Base-by-base conservation (phyloP, 2,797 vertebrate genomes). In the Odontamblyopus rebecca region DNA sequence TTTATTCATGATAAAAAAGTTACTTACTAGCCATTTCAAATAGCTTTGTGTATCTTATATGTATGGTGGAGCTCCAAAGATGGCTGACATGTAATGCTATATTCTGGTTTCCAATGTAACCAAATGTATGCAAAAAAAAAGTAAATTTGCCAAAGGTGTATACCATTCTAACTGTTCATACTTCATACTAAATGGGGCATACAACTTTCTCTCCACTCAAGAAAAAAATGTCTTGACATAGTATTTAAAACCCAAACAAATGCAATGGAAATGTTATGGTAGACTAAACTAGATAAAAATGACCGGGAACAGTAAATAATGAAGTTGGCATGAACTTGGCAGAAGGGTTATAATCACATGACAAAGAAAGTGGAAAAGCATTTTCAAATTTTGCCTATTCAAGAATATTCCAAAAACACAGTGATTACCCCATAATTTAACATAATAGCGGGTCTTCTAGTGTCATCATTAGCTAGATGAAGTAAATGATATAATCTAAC, bases 361-460 rank as follows among this genome's bases (percentile, higher is more conserved):
- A 51, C 16, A 53, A 53, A 67, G 65, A 53, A 16, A 12, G 27
- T n/a, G 19, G 48, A 15, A 67, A 53, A 67, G 7, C 19, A 11
- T 51, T 50, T 66, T 30, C 50, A 12, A 5, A 53, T n/a, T 67
- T 53, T 5, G 48, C 29, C 65, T 67, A 23, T 67, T 67, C 65
- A 67, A 32, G 48, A 32, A 53, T 67, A 53, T 32, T 67, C 48
- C 48, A 67, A 67, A 67, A 67, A 67, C 50, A 53, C 4, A 32
- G 50, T 54, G 48, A 67, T 67, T 67, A 67, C 50, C 27, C 65
- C 29, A 53, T 67, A 67, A 53, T 67, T 53, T 32, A 67, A 32
- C 65, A 67, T 53, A 67, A 67, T 67, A 35, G 63, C 2, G 29
- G 54, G 27, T 53, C 65, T 53, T 54, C 50, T 67, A 66, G 64